These are phyloP conservation scores for Cantharis nigra DNA, from an alignment of 2,888 invertebrate species.

Conservation along the genomic window DNA sequence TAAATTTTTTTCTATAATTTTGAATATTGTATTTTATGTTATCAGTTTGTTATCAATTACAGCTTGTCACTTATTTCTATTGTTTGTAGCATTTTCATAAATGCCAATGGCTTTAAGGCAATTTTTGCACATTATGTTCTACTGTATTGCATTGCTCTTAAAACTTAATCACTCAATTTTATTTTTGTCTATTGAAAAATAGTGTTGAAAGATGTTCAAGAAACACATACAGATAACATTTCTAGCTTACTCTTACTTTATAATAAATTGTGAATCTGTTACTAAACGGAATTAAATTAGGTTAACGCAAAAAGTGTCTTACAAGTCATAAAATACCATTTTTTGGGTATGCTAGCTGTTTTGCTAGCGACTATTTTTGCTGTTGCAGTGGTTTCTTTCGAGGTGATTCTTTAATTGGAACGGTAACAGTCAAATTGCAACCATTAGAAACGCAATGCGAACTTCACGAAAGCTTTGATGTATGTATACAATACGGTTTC, in stretches of 20 bases:
- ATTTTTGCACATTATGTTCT: constrained; percentile 12
- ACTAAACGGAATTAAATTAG: not conserved
- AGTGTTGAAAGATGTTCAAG: not conserved
- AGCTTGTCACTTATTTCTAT: not conserved
- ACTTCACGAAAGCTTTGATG: constrained; percentile 90
- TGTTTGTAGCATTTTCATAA: constrained; percentile 6
- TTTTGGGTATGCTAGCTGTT: constrained; percentile 50
- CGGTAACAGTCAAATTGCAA: constrained; percentile 80
- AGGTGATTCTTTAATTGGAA: constrained; percentile 84
- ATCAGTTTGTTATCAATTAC: not conserved
- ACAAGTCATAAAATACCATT: constrained; percentile 44
- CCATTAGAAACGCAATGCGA: constrained; percentile 88
- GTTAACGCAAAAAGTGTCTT: constrained; percentile 5
- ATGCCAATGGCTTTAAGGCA: constrained; percentile 19
- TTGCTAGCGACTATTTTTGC: constrained; percentile 56
- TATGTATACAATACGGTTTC: constrained; percentile 62
- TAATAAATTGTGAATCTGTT: not conserved
- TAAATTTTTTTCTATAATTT: not conserved
- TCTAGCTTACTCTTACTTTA: not conserved
- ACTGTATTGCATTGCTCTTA: constrained; percentile 6
- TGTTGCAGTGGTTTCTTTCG: constrained; percentile 94
- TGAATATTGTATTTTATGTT: not conserved
- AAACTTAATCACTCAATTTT: not conserved
- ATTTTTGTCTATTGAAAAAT: not conserved
- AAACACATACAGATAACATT: not conserved